Evolutionary conservation across 2,888 invertebrate genomes (phyloP).

Genomic region (Drosophila maculinotata): DNA sequence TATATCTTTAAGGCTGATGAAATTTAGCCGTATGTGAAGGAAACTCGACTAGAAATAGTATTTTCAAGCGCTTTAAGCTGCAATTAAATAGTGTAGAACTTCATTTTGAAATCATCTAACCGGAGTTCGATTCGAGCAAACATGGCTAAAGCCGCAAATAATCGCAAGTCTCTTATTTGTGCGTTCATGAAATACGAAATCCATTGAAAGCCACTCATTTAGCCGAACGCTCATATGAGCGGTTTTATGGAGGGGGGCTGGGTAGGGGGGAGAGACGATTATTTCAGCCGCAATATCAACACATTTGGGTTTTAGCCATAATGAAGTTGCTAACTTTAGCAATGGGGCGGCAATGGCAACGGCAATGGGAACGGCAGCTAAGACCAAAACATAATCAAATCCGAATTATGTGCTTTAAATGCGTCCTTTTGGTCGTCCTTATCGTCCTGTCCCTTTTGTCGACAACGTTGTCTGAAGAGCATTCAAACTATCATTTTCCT

Average conservation of each 20-base stretch:
- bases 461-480: slow-evolving; percentile 61
- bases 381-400: slow-evolving; percentile 80
- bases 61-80: too few relatives aligned
- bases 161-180: slow-evolving; percentile 63
- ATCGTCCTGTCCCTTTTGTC: slow-evolving; percentile 50
- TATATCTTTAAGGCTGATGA: too few relatives aligned
- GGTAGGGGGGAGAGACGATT: slow-evolving; percentile 26
- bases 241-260: background rate
- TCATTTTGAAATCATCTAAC: slow-evolving; percentile 3
- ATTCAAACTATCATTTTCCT: slow-evolving; percentile 80
- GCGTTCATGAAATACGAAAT: slow-evolving; percentile 41
- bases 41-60: too few relatives aligned
- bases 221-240: slow-evolving; percentile 34
- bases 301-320: slow-evolving; percentile 80
- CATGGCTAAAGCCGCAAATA: slow-evolving; percentile 70
- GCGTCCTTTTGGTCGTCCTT: slow-evolving; percentile 69
- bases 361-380: slow-evolving; percentile 28
- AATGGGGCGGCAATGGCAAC: slow-evolving; percentile 49
- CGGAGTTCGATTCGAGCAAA: slow-evolving; percentile 44
- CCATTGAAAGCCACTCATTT: slow-evolving; percentile 66
- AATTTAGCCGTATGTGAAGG: too few relatives aligned
- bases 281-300: slow-evolving; percentile 76
- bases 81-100: too few relatives aligned
- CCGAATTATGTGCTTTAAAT: slow-evolving; percentile 81
- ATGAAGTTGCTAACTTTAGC: slow-evolving; percentile 78